Evolutionary conservation across 2,888 invertebrate genomes (phyloP), one percentile per base, ranked within the genome.

Genomic region (Germaria angustata): DNA sequence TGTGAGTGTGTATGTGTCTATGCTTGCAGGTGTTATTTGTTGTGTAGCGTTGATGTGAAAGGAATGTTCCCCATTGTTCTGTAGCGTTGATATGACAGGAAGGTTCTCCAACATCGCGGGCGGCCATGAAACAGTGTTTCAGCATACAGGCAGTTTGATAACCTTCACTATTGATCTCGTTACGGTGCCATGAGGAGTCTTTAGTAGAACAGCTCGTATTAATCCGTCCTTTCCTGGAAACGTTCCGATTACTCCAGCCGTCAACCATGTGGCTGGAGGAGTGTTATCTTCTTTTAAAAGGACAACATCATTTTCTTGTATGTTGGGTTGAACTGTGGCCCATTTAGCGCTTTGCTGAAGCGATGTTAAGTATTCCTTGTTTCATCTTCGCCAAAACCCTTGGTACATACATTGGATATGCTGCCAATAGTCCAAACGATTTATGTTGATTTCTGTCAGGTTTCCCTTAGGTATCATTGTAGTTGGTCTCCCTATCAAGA

Each of bases 171-270:
- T 46, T 1, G 34, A 6, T 11, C 69, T 69, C 11, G 55, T 69
- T 44, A 69, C 28, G 13, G 53, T 53, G 2, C 68, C 53, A 2
- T 13, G 11, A 1, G 8, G 2, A 9, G 55, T 69, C 1, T 57
- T 55, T 0, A 69, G 20, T 2, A 8, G 4, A 9, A 83, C 82
- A 0, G 66, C 80, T 24, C 82, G 66, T 0, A 80, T 72, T 5
- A 51, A 15, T 0, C 72, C 81, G 57, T 84, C 85, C 5, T 34
- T n/a, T 11, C 79, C 85, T 6, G 79, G 71, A 46, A 84, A 78
- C 1, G 68, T 41, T 46, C 71, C 57, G 22, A 53, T 71, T 3
- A 85, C 77, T 20, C 79, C 24, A 6, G 76, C 84, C 1, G 66
- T 22, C 8, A 51, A 9, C 84, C 84, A 84, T 20, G 78, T 65